Conservation (phyloP, 2,113 vertebrate species). For the Crocuta crocuta region DNA sequence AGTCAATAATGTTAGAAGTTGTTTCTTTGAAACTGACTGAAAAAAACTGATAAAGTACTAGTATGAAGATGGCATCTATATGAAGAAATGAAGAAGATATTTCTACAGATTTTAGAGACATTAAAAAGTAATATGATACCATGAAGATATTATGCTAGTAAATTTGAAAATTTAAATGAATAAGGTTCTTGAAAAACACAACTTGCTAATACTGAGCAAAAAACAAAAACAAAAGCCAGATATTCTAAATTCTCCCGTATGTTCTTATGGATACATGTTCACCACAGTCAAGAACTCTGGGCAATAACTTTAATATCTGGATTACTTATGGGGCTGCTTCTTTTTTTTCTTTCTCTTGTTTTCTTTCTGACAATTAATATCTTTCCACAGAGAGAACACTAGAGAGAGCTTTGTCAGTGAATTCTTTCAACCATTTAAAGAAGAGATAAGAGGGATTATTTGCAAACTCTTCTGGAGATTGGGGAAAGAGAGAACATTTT, state of each 20-base stretch:
- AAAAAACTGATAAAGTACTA: background rate
- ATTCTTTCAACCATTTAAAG: background rate
- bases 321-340: background rate
- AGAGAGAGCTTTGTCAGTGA: background rate
- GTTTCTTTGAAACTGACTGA: background rate
- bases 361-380: background rate
- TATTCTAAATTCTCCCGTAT: background rate
- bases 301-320: background rate
- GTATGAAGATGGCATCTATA: background rate
- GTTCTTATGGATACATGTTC: background rate
- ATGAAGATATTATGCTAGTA: background rate
- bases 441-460: background rate
- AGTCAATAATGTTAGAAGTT: background rate
- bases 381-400: background rate
- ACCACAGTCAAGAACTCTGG: background rate
- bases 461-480: background rate
- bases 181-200: background rate
- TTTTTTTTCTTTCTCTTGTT: background rate
- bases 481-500: background rate
- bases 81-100: background rate
- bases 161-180: background rate
- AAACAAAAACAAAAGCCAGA: background rate
- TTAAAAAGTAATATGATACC: background rate
- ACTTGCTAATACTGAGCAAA: background rate
- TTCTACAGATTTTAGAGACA: background rate